Evolutionary conservation across 1,140 invertebrate genomes (phyloP).

Genomic region (Drosophila ercepeae): DNA sequence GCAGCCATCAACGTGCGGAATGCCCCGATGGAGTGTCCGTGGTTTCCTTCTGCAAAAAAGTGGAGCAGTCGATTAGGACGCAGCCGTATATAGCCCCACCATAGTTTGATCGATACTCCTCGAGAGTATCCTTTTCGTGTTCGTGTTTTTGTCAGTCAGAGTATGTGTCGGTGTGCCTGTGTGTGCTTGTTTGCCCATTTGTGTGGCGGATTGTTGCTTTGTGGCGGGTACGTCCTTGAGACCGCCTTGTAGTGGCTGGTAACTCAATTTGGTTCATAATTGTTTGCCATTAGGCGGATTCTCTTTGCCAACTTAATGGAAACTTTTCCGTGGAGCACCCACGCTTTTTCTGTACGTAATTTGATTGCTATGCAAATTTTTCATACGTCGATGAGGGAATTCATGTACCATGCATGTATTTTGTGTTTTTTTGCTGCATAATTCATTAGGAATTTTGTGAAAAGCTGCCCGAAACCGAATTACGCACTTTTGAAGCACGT

Average conservation of each 20-base stretch:
- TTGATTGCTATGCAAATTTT: conserved; percentile 34
- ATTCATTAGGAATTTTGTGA: background rate
- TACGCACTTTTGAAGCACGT: background rate
- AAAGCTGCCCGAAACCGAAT: background rate
- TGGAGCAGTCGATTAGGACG: conserved; percentile 31
- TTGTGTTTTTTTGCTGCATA: conserved; percentile 5
- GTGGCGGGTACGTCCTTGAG: conserved; percentile 23
- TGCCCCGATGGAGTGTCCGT: conserved; percentile 26
- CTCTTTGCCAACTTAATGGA: conserved; percentile 19
- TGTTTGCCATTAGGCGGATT: conserved; percentile 52
- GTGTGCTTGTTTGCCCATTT: conserved; percentile 33
- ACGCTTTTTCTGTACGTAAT: conserved; percentile 4
- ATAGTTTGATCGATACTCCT: conserved; percentile 37
- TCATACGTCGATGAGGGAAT: background rate
- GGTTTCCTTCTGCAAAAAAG: conserved; percentile 35
- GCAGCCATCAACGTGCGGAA: conserved; percentile 78
- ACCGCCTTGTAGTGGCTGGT: conserved; percentile 37
- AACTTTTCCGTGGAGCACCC: conserved; percentile 12
- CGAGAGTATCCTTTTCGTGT: conserved; percentile 7
- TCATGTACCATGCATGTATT: conserved; percentile 1
- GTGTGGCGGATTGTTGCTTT: conserved; percentile 4
- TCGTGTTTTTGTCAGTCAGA: no score
- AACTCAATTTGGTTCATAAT: conserved; percentile 71
- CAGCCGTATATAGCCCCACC: background rate
- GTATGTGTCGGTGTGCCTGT: background rate